phyloP scores from a whole-genome alignment of 2,888 invertebrate species.

The Ramazzottius varieornatus region DNA sequence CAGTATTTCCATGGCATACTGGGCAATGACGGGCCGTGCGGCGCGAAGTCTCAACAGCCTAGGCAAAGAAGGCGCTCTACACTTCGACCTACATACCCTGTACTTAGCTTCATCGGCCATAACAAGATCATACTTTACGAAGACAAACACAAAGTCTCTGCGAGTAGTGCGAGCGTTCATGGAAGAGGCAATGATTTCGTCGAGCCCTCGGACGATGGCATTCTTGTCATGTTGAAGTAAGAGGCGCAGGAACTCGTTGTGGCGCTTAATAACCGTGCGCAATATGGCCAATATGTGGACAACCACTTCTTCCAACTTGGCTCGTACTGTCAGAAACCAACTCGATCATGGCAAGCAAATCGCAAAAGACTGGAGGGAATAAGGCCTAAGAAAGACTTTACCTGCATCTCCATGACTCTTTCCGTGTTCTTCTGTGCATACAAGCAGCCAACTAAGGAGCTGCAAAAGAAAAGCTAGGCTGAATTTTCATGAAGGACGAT shows the following conservation, averaged over 20 bases:
- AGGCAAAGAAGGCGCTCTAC: not conserved
- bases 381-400: not conserved
- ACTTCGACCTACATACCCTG: no score
- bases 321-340: not conserved
- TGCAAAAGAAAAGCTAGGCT: not conserved
- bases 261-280: not conserved
- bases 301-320: not conserved
- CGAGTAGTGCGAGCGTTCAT: not conserved
- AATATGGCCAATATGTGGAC: not conserved
- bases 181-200: not conserved
- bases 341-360: no score
- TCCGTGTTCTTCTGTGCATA: not conserved
- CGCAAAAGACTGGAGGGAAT: not conserved
- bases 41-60: not conserved
- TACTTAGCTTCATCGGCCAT: not conserved
- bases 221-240: not conserved
- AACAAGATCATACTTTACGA: not conserved
- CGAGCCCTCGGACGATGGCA: not conserved
- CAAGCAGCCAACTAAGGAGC: not conserved
- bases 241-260: not conserved
- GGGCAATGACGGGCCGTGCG: not conserved
- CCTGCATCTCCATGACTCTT: not conserved
- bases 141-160: not conserved
- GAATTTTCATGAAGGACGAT: no score
- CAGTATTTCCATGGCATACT: not conserved